phyloP scores from a whole-genome alignment of 2,113 vertebrate species.

The Dendropsophus ebraccatus region DNA sequence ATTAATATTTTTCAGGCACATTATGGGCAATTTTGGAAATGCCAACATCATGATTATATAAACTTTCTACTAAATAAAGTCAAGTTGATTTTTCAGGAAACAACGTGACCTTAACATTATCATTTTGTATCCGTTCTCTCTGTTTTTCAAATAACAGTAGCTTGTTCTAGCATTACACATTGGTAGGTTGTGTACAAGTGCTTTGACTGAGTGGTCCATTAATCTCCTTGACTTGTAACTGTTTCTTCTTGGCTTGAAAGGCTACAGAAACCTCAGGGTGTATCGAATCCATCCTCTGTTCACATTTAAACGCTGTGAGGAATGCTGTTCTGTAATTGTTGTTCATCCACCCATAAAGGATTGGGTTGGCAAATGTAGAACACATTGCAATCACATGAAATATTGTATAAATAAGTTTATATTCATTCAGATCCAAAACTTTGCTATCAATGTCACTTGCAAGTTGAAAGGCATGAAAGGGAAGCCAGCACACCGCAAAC shows the following conservation, averaged over 20 bases:
- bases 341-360: conserved; percentile 97
- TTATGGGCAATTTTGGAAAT: neutral
- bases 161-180: conserved; percentile 72
- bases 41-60: neutral
- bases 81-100: neutral
- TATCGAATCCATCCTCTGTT: conserved; percentile 74
- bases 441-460: conserved; percentile 88
- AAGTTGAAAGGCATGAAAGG: conserved; percentile 90
- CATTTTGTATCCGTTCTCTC: neutral
- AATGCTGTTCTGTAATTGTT: conserved; percentile 91
- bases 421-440: conserved; percentile 84
- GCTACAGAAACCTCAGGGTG: conserved; percentile 73
- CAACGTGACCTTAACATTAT: too few relatives aligned
- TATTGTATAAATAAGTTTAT: conserved; percentile 89
- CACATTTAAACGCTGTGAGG: conserved; percentile 82
- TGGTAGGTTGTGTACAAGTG: conserved; percentile 80
- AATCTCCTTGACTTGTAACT: conserved; percentile 69
- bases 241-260: conserved; percentile 73
- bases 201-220: conserved; percentile 63
- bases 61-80: neutral
- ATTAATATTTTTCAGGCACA: neutral
- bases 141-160: neutral
- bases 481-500: conserved; percentile 92
- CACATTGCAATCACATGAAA: conserved; percentile 94
- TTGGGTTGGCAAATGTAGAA: conserved; percentile 90